Evolutionary conservation across 64 coral and sea anemone genomes (phyloP).

Genomic region (Porites australiensis): DNA sequence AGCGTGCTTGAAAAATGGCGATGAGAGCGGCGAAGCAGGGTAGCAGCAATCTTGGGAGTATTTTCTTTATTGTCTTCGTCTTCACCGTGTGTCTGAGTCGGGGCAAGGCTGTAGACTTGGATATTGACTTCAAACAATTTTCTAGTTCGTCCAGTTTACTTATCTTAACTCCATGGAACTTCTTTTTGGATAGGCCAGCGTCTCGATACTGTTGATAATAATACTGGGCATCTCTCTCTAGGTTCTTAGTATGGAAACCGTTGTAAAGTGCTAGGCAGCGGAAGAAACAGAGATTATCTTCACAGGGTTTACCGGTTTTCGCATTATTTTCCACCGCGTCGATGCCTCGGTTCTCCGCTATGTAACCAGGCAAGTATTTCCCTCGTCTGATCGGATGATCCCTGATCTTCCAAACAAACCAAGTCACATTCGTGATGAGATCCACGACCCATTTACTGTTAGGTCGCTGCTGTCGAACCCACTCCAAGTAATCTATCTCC

Average conservation of each 20-base stretch:
- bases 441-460: constrained; percentile 25
- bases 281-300: constrained; percentile 32
- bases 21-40: too few relatives aligned
- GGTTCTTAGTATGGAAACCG: not conserved
- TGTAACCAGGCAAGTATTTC: not conserved
- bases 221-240: not conserved
- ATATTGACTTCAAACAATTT: too few relatives aligned
- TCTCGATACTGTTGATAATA: not conserved
- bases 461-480: not conserved
- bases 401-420: not conserved
- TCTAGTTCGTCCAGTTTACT: too few relatives aligned
- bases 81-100: too few relatives aligned
- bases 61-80: too few relatives aligned
- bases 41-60: too few relatives aligned
- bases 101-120: too few relatives aligned
- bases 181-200: too few relatives aligned
- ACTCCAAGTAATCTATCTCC: not conserved
- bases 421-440: not conserved
- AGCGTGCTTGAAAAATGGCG: too few relatives aligned
- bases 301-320: not conserved
- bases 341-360: not conserved
- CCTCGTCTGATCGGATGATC: not conserved
- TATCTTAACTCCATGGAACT: too few relatives aligned
- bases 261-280: not conserved
- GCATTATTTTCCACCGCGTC: too few relatives aligned